These are phyloP conservation scores for Axis porcinus DNA, from an alignment of 2,113 vertebrate species.

Conservation along the genomic window DNA sequence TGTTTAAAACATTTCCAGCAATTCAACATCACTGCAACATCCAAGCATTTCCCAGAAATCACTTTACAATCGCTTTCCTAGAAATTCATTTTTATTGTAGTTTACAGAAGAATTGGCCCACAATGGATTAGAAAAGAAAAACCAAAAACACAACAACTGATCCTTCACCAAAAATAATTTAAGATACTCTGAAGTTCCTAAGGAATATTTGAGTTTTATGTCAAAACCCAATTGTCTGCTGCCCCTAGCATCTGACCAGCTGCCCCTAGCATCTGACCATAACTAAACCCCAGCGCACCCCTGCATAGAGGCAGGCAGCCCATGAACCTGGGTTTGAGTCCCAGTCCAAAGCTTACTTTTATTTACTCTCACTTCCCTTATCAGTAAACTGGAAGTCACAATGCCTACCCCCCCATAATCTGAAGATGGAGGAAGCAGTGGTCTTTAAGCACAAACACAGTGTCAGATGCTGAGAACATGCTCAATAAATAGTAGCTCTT, in stretches of 20 bases:
- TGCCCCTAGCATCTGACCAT: neutral
- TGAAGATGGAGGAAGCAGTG: neutral
- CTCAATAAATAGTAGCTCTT: neutral
- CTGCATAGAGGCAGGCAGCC: too few species aligned
- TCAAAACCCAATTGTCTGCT: neutral
- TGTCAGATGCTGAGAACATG: neutral
- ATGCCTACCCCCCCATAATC: neutral
- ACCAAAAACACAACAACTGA: neutral
- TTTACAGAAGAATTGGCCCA: neutral
- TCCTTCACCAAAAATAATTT: neutral
- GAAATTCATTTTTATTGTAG: neutral
- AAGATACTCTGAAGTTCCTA: neutral
- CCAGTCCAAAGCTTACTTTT: neutral
- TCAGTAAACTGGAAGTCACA: neutral
- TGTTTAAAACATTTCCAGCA: neutral
- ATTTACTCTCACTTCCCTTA: neutral
- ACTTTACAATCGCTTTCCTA: neutral
- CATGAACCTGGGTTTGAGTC: neutral
- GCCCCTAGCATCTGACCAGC: neutral
- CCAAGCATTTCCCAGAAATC: neutral
- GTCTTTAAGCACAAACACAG: neutral
- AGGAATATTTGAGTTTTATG: neutral
- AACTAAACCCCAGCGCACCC: rapidly evolving
- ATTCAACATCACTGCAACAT: too few species aligned
- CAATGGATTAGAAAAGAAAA: neutral